Base-by-base conservation (phyloP, 2,888 invertebrate genomes). In the Plusia festucae region DNA sequence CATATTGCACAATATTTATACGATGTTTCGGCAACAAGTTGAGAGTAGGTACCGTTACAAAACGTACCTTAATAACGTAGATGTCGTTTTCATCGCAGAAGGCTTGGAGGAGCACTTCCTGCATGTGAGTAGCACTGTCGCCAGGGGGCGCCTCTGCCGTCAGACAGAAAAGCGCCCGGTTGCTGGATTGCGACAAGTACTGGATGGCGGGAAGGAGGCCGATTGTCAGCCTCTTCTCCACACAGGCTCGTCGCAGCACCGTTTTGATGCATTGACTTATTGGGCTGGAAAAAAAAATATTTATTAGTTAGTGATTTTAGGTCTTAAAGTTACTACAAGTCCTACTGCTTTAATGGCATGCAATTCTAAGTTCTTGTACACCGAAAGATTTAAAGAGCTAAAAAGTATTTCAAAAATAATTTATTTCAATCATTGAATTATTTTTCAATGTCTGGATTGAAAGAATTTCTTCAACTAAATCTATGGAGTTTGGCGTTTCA, bases 41-140 rank as follows among this genome's bases (percentile, higher is more conserved):
- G 52, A 7, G 30, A 60, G 61, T n/a, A n/a, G n/a, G n/a, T 15
- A 54, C 22, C 52, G 46, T 52, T 44, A 22, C 68, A 56, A 82
- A 79, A 86, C 79, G 92, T 88, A 97, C 97, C 94, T 97, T 97
- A 74, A 97, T 96, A 60, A 97, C 96, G 82, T 97, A 96, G 83
- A 97, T 97, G 77, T 97, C 97, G 72, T 97, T 97, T 89, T 97
- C 97, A 46, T 96, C 97, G 89, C 97, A 97, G 88, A 97, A 97
- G 0, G 97, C 97, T 84, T 97, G 97, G 34, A 97, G 91, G 0
- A 97, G 93, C 6, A 97, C 97, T 85, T 97, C 97, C 82, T 97
- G 97, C 95, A 97, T 97, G 85, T 97, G 97, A 8, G 97, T 97
- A 6, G 97, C 97, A 30, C 97, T 96, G 88, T 97, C 97, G 5